A percentile compares a stretch with the other conserved stretches of the same genome.
phyloP scores from a whole-genome alignment of 2,113 vertebrate genomes.

The Dicaeum eximium region DNA sequence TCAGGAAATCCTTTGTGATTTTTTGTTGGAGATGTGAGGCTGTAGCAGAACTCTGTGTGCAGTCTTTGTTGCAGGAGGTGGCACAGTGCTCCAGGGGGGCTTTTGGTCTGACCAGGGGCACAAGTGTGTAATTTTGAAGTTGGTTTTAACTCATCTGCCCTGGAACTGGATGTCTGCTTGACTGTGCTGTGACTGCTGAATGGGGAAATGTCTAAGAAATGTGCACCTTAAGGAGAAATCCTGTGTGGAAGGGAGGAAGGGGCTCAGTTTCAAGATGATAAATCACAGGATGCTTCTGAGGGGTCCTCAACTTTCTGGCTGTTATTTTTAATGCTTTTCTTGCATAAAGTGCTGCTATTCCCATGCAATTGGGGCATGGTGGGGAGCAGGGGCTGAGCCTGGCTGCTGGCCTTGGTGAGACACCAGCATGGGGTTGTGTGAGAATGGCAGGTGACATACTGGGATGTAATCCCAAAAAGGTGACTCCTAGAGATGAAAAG shows the following conservation, averaged over 20 bases:
- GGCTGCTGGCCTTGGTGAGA: neutral
- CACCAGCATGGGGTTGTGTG: fast-evolving
- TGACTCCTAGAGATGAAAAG: neutral
- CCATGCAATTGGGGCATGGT: fast-evolving
- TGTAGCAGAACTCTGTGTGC: neutral
- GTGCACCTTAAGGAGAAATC: neutral
- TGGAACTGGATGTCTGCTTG: neutral
- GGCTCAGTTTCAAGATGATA: neutral
- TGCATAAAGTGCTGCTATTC: neutral
- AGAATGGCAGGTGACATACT: neutral
- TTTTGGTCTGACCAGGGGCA: neutral
- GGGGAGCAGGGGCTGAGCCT: neutral
- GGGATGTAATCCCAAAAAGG: neutral
- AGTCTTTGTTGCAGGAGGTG: neutral
- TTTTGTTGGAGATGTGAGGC: neutral
- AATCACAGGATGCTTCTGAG: neutral
- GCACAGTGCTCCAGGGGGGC: fast-evolving
- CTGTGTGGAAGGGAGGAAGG: neutral
- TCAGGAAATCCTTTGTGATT: fast-evolving
- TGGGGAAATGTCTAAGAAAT: fast-evolving
- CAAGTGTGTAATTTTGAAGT: neutral
- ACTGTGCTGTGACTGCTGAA: fast-evolving
- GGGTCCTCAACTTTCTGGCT: neutral
- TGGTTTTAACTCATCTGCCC: neutral
- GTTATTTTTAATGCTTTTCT: neutral